Base-by-base conservation (phyloP, 2,888 invertebrate genomes). In the Drosophila vallismaia region DNA sequence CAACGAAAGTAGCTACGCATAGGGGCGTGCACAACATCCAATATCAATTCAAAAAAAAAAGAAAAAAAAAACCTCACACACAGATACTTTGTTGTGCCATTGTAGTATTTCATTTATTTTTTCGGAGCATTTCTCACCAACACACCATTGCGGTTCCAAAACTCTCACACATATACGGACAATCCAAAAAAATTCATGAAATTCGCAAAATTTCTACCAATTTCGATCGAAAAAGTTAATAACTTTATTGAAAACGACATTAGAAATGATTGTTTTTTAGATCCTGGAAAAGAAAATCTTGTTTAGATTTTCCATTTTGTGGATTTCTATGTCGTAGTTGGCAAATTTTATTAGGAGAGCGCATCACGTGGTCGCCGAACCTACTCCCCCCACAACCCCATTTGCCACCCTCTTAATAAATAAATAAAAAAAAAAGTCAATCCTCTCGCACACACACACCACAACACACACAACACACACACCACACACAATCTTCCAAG, bases 21-120 rank as follows among this genome's bases (percentile, higher is more conserved):
- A 90, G 89, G 89, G 89, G 90, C 90, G 89, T 89, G 90, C 84
- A 89, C 84, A 85, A 86, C 70, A 82, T 79, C 78, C 64, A 78
- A 51, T 48, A 62, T 45, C 72, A 60, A 46, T 44, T 33, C 54
- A 55, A 58, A 54, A 55, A 59, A 36, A 24, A 49, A n/a, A n/a
- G 46, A 55, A 45, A 48, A 29, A 51, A 40, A 48, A 42, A 62
- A 45, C 51, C 66, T 26, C 60, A 58, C 73, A 58, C 68, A 62
- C 36, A 44, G 58, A 64, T 57, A 57, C 55, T 36, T 53, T 53
- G 48, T 53, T 53, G 48, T 50, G 36, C 51, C 45, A 26, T 45
- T 29, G 36, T 64, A 64, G 33, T 51, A 29, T 66, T 55, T 59
- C 33, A 58, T 54, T 57, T 57, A 60, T 42, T 51, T 48, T 49